Conservation (phyloP, 1,140 invertebrate genomes). For the Temnothorax nylanderi region DNA sequence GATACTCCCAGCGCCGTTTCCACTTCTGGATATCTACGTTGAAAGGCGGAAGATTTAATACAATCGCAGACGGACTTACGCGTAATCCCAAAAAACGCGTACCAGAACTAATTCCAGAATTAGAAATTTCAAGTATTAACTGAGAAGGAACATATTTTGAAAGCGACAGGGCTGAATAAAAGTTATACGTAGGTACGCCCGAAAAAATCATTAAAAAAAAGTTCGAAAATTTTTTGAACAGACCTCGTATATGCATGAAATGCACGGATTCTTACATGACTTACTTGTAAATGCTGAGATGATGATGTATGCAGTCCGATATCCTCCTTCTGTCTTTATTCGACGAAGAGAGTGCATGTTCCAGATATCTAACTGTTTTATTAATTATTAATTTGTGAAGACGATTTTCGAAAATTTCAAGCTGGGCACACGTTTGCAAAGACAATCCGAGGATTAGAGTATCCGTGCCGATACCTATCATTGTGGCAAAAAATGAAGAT, state of each 20-base stretch:
- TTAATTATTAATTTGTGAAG: conserved; percentile 25
- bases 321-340: not conserved
- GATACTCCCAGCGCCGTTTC: no score
- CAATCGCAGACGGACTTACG: no score
- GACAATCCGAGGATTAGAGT: conserved; percentile 56
- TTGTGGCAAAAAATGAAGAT: conserved; percentile 24
- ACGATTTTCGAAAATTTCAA: conserved; percentile 61
- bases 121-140: no score
- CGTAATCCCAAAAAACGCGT: no score
- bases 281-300: conserved; percentile 12
- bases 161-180: no score
- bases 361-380: not conserved
- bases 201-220: no score
- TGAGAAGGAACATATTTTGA: no score
- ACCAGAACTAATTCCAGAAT: no score
- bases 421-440: conserved; percentile 58
- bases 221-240: no score
- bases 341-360: not conserved
- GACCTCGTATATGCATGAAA: not conserved
- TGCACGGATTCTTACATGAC: conserved; percentile 34
- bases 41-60: no score
- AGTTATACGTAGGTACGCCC: no score
- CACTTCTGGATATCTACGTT: no score
- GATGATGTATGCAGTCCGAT: not conserved
- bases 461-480: conserved; percentile 45